phyloP scores from a whole-genome alignment of 2,113 vertebrate species.

The Tinamus guttatus region DNA sequence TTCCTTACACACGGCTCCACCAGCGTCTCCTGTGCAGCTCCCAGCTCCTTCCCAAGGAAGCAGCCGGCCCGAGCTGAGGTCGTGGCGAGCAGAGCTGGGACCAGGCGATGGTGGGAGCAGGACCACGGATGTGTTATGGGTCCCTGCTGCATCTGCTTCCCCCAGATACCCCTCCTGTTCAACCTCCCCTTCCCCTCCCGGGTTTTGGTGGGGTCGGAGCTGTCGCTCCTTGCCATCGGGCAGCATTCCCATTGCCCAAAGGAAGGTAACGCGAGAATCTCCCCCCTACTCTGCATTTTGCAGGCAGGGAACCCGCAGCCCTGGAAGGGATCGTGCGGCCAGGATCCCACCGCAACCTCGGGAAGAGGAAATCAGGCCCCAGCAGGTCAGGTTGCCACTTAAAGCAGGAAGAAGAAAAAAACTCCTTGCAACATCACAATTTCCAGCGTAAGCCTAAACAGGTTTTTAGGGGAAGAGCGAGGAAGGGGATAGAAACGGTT shows the following conservation, averaged over 20 bases:
- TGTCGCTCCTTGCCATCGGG: too few relatives aligned
- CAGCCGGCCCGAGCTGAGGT: not conserved
- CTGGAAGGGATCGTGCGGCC: not conserved
- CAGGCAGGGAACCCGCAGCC: not conserved
- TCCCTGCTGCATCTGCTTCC: not conserved
- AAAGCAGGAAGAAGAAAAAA: not conserved
- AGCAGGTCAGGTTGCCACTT: not conserved
- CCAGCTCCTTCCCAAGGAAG: not conserved
- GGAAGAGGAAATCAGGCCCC: not conserved
- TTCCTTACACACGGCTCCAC: not conserved
- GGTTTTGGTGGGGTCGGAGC: not conserved
- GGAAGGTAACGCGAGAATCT: too few relatives aligned
- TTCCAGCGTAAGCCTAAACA: not conserved
- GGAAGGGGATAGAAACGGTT: not conserved
- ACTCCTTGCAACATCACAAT: not conserved
- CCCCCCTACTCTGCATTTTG: too few relatives aligned
- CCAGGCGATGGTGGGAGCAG: not conserved
- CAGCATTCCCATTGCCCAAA: too few relatives aligned
- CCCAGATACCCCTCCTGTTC: not conserved
- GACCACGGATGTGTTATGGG: not conserved
- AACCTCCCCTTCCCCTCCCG: not conserved
- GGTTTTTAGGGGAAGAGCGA: not conserved
- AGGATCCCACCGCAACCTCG: not conserved
- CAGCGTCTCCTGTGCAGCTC: not conserved
- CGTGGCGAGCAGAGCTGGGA: not conserved